Evolutionary conservation across 2,888 invertebrate species (phyloP).

Genomic region (Drosophila stalkeri): DNA sequence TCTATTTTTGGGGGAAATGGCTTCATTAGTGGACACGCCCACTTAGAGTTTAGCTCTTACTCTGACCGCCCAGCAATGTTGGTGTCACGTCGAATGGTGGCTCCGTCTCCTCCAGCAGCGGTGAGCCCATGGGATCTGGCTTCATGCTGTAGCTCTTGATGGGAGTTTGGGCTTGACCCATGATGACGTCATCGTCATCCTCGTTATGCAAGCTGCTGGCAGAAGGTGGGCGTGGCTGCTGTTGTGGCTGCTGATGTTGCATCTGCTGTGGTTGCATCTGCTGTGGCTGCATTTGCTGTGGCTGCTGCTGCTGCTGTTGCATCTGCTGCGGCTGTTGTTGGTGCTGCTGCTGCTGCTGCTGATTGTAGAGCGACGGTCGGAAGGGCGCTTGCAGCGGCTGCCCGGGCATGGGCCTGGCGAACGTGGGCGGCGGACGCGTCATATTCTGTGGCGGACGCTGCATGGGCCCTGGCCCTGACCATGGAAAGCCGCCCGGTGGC

Average conservation of each 20-base stretch:
- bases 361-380: conserved; percentile 73
- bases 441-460: conserved; percentile 63
- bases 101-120: conserved; percentile 74
- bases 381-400: conserved; percentile 79
- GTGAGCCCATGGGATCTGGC: conserved; percentile 79
- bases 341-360: conserved; percentile 61
- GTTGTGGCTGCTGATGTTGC: conserved; percentile 46
- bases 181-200: conserved; percentile 85
- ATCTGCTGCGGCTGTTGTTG: conserved; percentile 56
- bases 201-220: conserved; percentile 73
- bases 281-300: conserved; percentile 64
- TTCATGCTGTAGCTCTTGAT: conserved; percentile 68
- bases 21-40: conserved; percentile 44
- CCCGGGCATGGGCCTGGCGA: conserved; percentile 73
- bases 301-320: conserved; percentile 55
- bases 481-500: conserved; percentile 81
- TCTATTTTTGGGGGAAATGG: conserved; percentile 34
- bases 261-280: conserved; percentile 59
- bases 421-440: conserved; percentile 69
- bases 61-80: conserved; percentile 40
- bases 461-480: conserved; percentile 61
- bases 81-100: conserved; percentile 61
- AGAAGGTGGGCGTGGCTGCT: conserved; percentile 69
- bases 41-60: conserved; percentile 57
- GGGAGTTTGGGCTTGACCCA: conserved; percentile 84